Conservation (phyloP, 2,888 invertebrate genomes). For the Hirtodrosophila cameraria region DNA sequence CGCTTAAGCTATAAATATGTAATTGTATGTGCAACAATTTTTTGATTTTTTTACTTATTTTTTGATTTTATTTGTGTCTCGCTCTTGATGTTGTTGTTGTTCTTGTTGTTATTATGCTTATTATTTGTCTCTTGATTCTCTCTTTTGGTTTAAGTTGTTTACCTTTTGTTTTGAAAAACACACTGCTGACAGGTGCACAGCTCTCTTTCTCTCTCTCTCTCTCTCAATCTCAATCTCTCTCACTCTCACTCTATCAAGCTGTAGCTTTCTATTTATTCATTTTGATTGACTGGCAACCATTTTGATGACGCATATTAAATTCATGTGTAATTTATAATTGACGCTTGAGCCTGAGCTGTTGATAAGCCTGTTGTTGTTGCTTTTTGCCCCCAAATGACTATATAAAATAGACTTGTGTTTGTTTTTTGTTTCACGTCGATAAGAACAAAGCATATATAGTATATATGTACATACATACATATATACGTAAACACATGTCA, state of each 20-base stretch:
- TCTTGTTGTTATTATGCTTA: conserved; percentile 19
- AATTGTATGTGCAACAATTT: conserved; percentile 24
- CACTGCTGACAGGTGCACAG: conserved; percentile 60
- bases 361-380: conserved; percentile 42
- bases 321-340: conserved; percentile 49
- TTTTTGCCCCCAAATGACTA: conserved; percentile 22
- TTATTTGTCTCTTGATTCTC: conserved; percentile 12
- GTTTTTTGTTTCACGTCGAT: conserved; percentile 10
- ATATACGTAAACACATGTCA: conserved; percentile 4
- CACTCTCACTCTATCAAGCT: too few relatives aligned
- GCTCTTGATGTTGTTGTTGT: conserved; percentile 32
- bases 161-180: conserved; percentile 50
- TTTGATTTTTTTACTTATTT: too few relatives aligned
- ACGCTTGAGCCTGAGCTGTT: conserved; percentile 18
- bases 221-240: conserved; percentile 13
- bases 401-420: conserved; percentile 14
- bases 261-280: too few relatives aligned
- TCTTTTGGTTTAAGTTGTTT: conserved; percentile 62
- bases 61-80: conserved; percentile 38
- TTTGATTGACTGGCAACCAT: conserved; percentile 70
- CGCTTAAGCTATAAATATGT: not conserved
- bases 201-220: not conserved
- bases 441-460: conserved; percentile 14
- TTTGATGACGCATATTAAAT: conserved; percentile 53
- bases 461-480: not conserved